Evolutionary conservation across 2,113 vertebrate genomes (phyloP).

Genomic region (Pavo muticus): DNA sequence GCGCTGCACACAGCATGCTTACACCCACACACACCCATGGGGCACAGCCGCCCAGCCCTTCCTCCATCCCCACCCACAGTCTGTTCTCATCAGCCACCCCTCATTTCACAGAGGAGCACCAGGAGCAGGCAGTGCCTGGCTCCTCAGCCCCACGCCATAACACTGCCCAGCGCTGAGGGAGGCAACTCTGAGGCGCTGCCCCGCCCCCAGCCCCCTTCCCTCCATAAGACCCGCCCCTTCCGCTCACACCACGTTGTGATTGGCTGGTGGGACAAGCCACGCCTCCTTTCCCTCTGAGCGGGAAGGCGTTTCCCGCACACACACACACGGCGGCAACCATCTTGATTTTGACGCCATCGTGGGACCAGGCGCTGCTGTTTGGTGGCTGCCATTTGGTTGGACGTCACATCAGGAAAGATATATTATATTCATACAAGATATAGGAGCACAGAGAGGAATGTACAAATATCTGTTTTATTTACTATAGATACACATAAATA

Average conservation of each 20-base stretch:
- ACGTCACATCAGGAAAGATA: too few relatives aligned
- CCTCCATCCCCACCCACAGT: neutral
- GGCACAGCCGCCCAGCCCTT: neutral
- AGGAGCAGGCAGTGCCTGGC: accelerated
- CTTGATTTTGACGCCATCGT: neutral
- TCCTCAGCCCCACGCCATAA: neutral
- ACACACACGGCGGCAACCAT: neutral
- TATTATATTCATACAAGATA: neutral
- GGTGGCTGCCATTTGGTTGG: accelerated
- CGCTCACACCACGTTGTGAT: neutral
- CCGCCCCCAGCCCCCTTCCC: neutral
- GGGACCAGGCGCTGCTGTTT: accelerated
- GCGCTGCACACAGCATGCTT: accelerated
- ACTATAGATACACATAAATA: too few relatives aligned
- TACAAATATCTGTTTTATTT: neutral
- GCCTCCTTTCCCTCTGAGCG: neutral
- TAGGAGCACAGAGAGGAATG: neutral
- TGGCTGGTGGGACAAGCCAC: neutral
- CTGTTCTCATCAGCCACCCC: neutral
- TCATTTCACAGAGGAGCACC: neutral
- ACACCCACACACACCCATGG: accelerated
- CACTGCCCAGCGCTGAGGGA: too few relatives aligned
- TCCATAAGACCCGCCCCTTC: neutral
- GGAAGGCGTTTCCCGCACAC: neutral
- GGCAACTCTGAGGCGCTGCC: neutral